A percentile compares a stretch with the other conserved stretches of the same genome.
Evolutionary conservation across 1,140 invertebrate species (phyloP).

Genomic region (Leptopilina clavipes): DNA sequence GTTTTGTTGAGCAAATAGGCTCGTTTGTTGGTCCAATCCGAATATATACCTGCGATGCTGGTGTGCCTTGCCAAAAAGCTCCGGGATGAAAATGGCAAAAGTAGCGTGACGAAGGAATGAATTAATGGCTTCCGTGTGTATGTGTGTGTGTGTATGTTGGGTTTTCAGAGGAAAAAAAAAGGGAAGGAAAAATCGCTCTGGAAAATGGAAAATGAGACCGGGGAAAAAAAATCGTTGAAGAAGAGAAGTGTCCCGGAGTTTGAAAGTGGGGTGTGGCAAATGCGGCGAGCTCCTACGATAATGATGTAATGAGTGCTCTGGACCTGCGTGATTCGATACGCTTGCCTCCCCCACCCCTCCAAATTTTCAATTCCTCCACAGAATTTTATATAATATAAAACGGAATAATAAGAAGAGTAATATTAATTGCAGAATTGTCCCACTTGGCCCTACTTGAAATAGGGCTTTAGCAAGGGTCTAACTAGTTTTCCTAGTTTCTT

Average conservation of each 20-base stretch:
- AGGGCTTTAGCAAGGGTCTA: no score
- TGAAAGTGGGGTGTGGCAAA: conserved; percentile 44
- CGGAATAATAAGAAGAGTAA: no score
- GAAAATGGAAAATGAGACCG: conserved; percentile 20
- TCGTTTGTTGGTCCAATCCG: conserved; percentile 44
- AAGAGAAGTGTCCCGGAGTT: conserved; percentile 33
- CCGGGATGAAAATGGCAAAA: neutral
- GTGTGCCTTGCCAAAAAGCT: no score
- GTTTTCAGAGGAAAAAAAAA: neutral
- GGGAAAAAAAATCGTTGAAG: conserved; percentile 9
- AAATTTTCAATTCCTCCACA: no score
- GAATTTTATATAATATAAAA: no score
- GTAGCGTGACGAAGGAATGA: conserved; percentile 26
- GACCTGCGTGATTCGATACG: conserved; percentile 46
- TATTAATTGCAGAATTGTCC: no score
- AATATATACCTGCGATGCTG: conserved; percentile 28
- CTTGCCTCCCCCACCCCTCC: neutral
- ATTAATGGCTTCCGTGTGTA: conserved; percentile 34
- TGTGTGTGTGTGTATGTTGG: no score
- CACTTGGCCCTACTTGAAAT: no score
- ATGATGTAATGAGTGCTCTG: conserved; percentile 48
- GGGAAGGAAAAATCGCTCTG: neutral
- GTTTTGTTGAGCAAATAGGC: conserved; percentile 46
- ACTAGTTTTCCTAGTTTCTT: no score
- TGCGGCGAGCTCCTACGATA: conserved; percentile 44